phyloP scores from a whole-genome alignment of 2,888 invertebrate genomes.

The Ferdinandea cuprea region DNA sequence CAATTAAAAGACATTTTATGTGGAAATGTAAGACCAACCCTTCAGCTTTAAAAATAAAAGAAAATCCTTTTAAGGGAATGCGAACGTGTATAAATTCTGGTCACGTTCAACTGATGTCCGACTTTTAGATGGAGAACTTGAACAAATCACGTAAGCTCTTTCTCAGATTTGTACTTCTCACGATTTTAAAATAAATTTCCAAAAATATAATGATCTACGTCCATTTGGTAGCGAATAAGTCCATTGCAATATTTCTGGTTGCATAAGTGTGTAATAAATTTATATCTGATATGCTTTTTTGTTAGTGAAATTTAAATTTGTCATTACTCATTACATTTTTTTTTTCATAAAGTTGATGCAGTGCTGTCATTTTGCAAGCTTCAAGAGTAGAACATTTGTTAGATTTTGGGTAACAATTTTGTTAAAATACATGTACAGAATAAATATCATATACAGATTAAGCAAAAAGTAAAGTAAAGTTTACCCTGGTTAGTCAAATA shows the following conservation, averaged over 20 bases:
- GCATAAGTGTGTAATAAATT: neutral
- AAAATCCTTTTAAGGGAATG: constrained; percentile 34
- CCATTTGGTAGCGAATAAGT: constrained; percentile 44
- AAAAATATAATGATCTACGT: constrained; percentile 66
- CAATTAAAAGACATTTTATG: constrained; percentile 44
- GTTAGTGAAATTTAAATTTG: no score
- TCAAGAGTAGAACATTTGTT: no score
- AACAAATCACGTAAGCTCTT: constrained; percentile 70
- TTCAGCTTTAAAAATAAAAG: constrained; percentile 10
- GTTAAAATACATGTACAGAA: no score
- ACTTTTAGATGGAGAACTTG: constrained; percentile 47
- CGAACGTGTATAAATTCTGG: constrained; percentile 47
- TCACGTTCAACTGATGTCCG: constrained; percentile 66
- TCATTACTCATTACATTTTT: no score
- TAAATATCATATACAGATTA: no score
- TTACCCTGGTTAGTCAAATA: no score
- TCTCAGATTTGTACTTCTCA: constrained; percentile 68
- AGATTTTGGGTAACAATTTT: no score
- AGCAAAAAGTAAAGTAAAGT: no score
- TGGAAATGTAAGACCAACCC: constrained; percentile 17
- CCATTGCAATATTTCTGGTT: neutral
- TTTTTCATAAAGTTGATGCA: no score
- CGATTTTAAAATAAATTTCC: constrained; percentile 70
- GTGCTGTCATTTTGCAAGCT: no score
- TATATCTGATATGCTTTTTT: no score